These are phyloP conservation scores for Pterostichus niger DNA, from an alignment of 2,888 invertebrate species.

Conservation along the genomic window DNA sequence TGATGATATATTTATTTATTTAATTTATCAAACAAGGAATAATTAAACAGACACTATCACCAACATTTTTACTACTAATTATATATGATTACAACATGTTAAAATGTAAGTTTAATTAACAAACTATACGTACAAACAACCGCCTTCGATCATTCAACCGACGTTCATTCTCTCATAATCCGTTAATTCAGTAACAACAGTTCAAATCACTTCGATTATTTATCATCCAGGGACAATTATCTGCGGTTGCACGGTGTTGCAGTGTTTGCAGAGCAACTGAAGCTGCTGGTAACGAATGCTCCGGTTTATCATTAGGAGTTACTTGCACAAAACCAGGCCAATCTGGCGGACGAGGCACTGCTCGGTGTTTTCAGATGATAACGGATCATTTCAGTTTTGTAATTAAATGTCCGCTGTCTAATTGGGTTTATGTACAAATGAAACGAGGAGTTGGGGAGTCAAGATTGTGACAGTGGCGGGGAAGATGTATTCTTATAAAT, in stretches of 20 bases:
- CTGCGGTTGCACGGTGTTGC: neutral
- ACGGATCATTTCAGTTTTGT: slow-evolving; percentile 57
- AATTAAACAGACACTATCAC: no score
- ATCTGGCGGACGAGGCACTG: neutral
- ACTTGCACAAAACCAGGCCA: neutral
- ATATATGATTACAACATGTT: no score
- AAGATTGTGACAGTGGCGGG: slow-evolving; percentile 2
- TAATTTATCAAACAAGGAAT: no score
- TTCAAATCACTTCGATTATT: slow-evolving; percentile 9
- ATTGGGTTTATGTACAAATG: slow-evolving; percentile 51
- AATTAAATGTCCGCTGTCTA: slow-evolving; percentile 58
- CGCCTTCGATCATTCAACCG: no score
- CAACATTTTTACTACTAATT: no score
- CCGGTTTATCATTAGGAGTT: slow-evolving; percentile 33
- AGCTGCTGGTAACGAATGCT: slow-evolving; percentile 6
- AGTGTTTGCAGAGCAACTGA: no score
- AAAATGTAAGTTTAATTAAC: no score
- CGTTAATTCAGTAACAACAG: neutral
- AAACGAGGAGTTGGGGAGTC: neutral
- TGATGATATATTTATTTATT: no score
- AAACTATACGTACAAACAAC: neutral
- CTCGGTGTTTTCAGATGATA: slow-evolving; percentile 22
- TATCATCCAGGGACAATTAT: neutral
- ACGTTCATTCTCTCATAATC: neutral
- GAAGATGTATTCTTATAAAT: neutral